Base-by-base conservation (phyloP, 2,113 vertebrate genomes). In the Meles meles region DNA sequence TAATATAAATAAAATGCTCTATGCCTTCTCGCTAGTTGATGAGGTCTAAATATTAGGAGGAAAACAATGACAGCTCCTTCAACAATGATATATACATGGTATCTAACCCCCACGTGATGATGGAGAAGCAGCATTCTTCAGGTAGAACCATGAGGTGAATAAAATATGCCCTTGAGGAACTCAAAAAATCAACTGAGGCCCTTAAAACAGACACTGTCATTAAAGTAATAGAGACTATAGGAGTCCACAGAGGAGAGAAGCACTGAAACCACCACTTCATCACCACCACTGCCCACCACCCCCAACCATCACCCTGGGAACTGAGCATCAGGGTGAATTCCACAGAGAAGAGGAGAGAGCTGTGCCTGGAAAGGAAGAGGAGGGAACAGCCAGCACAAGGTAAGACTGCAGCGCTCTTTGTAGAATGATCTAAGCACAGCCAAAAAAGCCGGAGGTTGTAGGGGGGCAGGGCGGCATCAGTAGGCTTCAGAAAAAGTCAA, bases 161-260 rank as follows among this genome's bases (percentile, higher is more conserved):
- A 57, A 90, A 88, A 88, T 59, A 77, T 2, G 37, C 29, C n/a
- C 82, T 79, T 59, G 31, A 89, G 59, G 69, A 93, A 85, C 25
- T 96, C 25, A 67, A 93, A 93, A 92, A 59, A 31, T 67, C 86
- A 76, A 20, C 27, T 3, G 49, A 96, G 65, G 42, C 49, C 25
- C 49, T 88, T 81, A 82, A 88, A 96, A 15, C 20, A 90, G 69
- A 67, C 57, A 39, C 47, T 61, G 4, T 49, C 39, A 18, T 59
- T 31, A 63, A 88, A 91, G 42, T 69, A 11, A 27, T 17, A 1
- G 39, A 23, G 55, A 69, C 90, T 89, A 52, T 7, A 57, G 74
- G 18, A 52, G 11, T 49, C 42, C 52, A 55, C 7, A 74, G 65
- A 65, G 18, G 27, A 89, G 17, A 55, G 18, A 57, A 20, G 6